These are phyloP conservation scores for Protaetia brevitarsis DNA, from an alignment of 1,140 invertebrate species.

Conservation along the genomic window DNA sequence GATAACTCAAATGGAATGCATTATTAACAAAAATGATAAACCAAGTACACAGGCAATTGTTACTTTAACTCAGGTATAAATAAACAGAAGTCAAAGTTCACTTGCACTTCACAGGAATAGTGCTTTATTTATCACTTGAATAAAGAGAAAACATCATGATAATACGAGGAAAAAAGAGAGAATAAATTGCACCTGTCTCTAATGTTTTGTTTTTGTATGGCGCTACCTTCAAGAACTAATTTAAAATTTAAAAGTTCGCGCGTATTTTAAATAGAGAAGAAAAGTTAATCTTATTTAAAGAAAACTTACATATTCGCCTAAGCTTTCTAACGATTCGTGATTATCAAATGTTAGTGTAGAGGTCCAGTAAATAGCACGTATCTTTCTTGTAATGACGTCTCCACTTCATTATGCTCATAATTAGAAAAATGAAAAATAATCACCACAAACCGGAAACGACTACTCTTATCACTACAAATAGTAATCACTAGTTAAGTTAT, in stretches of 20 bases:
- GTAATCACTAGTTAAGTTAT: neutral
- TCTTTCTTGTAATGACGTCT: slow-evolving; percentile 82
- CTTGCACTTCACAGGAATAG: neutral
- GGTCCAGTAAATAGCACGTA: slow-evolving; percentile 73
- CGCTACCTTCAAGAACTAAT: neutral
- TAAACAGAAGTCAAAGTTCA: neutral
- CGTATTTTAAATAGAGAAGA: neutral
- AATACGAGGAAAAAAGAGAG: neutral
- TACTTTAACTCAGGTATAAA: neutral
- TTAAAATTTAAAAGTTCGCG: slow-evolving; percentile 16
- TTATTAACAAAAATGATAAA: neutral
- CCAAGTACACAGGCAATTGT: neutral
- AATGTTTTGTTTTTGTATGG: slow-evolving; percentile 3
- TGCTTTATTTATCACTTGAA: neutral
- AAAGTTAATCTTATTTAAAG: slow-evolving; percentile 11
- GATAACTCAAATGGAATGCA: neutral
- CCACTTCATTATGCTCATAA: slow-evolving; percentile 42
- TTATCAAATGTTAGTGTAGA: slow-evolving; percentile 84
- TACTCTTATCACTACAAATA: slow-evolving; percentile 6
- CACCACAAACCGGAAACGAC: neutral
- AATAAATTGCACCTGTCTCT: neutral
- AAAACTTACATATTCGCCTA: slow-evolving; percentile 43
- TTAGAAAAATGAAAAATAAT: slow-evolving; percentile 2
- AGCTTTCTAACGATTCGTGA: slow-evolving; percentile 65
- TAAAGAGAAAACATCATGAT: neutral